Evolutionary conservation across 2,113 vertebrate genomes (phyloP), one percentile per base, ranked within the genome.

Genomic region (Hassar affinis): DNA sequence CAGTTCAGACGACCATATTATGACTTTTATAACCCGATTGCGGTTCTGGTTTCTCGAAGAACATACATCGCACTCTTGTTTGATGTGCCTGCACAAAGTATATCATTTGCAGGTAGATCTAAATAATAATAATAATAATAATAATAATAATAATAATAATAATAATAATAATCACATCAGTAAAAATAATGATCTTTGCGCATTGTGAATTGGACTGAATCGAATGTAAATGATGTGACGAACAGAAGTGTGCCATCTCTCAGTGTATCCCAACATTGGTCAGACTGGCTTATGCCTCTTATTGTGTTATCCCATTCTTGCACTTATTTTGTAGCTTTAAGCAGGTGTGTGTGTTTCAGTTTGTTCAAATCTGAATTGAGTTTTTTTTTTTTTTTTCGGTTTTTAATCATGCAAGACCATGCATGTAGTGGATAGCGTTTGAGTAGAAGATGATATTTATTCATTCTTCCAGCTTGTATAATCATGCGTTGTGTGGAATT

Each of bases 191-290:
- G 35, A 45, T 80, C 8, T 59, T n/a, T 57, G 30, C 45, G 78
- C 61, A 61, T 69, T 77, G 35, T 82, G 56, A 66, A 80, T 52
- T 56, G 22, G 25, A 57, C 33, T 56, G 64, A 30, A 15, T 66
- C 47, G 62, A 25, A 56, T 83, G 18, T 80, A 62, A 85, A 52
- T 78, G 69, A 76, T 75, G 66, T 30, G 30, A 81, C 38, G 52
- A 52, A 69, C 20, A 64, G 78, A 76, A 66, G 71, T 42, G 71
- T 84, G 81, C 72, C 82, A 54, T 87, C 74, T 81, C 51, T 68
- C 78, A 78, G 62, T 69, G 22, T 83, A 56, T 30, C n/a, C 59
- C 27, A 42, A 3, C 4, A 0, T 80, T 38, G 22, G 14, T 75
- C 27, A 1, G 9, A 68, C 27, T 54, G 33, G 54, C 64, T 66